Base-by-base conservation (phyloP, 2,113 vertebrate genomes). In the Corynorhinus townsendii region DNA sequence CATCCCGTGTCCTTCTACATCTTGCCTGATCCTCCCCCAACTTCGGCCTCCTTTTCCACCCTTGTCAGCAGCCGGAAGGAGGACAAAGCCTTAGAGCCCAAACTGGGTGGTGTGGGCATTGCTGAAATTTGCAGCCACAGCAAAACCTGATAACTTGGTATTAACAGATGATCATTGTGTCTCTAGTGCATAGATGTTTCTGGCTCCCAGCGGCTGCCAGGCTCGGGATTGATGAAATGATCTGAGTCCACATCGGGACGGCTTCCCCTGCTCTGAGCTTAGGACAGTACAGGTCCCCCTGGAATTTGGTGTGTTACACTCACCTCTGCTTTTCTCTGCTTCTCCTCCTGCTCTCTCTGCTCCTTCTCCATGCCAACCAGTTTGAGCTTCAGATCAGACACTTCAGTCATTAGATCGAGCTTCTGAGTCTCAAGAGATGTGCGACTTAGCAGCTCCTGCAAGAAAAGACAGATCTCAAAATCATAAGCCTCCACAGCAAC, bases 251-350 rank as follows among this genome's bases (percentile, higher is more conserved):
- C 4, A 47, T 71, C 28, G 59, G 59, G 49, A 8, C 3, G 45
- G 2, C 1, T 24, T 87, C 10, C 10, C 35, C 33, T 45, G 7
- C 19, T 59, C 47, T 45, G 45, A 90, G 33, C 26, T 75, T 24
- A 52, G 11, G 17, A 85, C 0, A 15, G 4, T 22, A 10, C 1
- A 12, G 30, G 3, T 30, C 15, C 43, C 11, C 33, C 3, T 16
- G 4, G 72, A 15, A 87, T 24, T 8, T 17, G 30, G 12, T 4
- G 7, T 40, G 20, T 6, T 24, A 15, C 33, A 80, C 98, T 96
- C 98, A 99, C 99, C 99, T 99, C 99, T 84, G 99, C 99, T 98
- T 99, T 99, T 95, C 98, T 99, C 96, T 99, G 99, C 87, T 99
- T 99, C 93, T 99, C 99, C 68, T 98, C 98, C 20, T 98, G 98